Evolutionary conservation across 2,888 invertebrate species (phyloP), one percentile per base, ranked within the genome.

Genomic region (Phyllotreta striolata): DNA sequence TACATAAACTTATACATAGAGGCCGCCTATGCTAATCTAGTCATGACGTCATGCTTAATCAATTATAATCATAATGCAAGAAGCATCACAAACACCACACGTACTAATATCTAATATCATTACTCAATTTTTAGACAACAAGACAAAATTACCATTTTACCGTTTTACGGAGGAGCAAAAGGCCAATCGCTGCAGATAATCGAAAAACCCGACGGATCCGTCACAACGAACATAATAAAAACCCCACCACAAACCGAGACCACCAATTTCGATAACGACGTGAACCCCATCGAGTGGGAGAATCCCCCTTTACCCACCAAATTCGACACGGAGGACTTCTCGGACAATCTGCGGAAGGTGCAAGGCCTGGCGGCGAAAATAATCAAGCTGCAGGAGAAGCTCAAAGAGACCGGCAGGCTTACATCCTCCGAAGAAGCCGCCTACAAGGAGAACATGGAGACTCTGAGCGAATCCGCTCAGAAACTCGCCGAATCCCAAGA

Each of bases 111-210:
- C 4, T 24, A 24, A 24, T 24, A 3, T 24, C 24, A 1, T 24
- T 24, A 4, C 24, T 24, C 58, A 9, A 14, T 64, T 61, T 69
- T 37, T 41, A 70, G 72, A 39, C 55, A 47, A 9, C 62, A 62
- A 3, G 62, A 62, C n/a, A 79, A 76, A 74, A 71, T 81, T 46
- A 79, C 79, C 0, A 63, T 78, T 59, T 75, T 89, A 43, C 88
- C 90, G 9, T 91, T 88, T 79, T 91, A 91, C 75, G 91, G 91
- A 0, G 91, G 90, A 37, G 88, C 86, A 1, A 88, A 87, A 74
- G 91, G 91, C 0, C 89, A 90, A 78, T 86, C 87, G 59, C 79
- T 90, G 72, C 86, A 86, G 84, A 82, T 88, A 56, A 84, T 83
- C 55, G 85, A 84, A 79, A 83, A 84, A 57, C 79, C 80, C 5